phyloP scores from a whole-genome alignment of 2,113 vertebrate genomes.

The Hyperoodon ampullatus region DNA sequence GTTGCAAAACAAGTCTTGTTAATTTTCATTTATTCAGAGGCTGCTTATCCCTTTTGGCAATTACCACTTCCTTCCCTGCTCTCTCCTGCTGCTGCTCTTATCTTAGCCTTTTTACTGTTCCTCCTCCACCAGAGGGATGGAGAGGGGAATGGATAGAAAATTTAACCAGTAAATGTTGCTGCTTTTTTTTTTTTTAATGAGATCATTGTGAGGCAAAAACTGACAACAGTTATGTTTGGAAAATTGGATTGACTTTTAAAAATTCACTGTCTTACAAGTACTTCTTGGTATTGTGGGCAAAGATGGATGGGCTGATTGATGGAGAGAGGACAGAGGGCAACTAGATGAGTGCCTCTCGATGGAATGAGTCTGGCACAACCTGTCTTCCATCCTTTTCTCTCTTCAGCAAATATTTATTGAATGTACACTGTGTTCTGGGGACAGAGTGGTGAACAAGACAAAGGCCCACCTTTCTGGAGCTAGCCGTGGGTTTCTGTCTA shows the following conservation, averaged over 20 bases:
- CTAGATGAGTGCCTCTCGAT: not conserved
- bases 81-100: slow-evolving; percentile 51
- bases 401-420: not conserved
- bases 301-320: not conserved
- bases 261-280: not conserved
- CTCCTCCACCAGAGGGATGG: not conserved
- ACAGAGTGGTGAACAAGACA: not conserved
- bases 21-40: slow-evolving; percentile 68
- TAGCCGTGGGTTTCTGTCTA: not conserved
- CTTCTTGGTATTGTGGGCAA: not conserved
- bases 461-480: not conserved
- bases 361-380: not conserved
- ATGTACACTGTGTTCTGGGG: not conserved
- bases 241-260: slow-evolving; percentile 3
- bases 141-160: not conserved
- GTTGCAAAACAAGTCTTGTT: slow-evolving; percentile 59
- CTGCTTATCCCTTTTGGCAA: slow-evolving; percentile 67
- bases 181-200: slow-evolving; percentile 60
- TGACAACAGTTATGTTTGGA: not conserved
- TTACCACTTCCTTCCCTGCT: slow-evolving; percentile 55
- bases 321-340: not conserved
- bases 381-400: not conserved
- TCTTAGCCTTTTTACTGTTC: slow-evolving; percentile 62
- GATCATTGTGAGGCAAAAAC: not conserved
- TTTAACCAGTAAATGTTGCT: not conserved